Percentiles rank a stretch among this genome's conserved stretches.
These are phyloP conservation scores for Celastrina argiolus DNA, from an alignment of 2,888 invertebrate species.

Conservation along the genomic window DNA sequence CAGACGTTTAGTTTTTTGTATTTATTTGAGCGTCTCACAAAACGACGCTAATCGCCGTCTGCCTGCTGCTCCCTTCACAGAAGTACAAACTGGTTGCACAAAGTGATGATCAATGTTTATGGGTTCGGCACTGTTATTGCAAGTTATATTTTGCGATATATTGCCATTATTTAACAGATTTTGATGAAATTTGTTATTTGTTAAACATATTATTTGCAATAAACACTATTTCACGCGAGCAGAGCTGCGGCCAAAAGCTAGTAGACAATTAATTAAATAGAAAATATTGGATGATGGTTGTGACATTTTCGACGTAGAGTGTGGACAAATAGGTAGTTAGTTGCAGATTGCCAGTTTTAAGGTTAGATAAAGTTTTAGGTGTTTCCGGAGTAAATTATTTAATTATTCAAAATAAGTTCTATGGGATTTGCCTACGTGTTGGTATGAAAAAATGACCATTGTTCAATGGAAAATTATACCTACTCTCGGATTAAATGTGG, in stretches of 20 bases:
- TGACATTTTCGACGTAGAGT: neutral
- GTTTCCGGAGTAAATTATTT: neutral
- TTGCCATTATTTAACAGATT: no score
- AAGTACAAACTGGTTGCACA: conserved; percentile 18
- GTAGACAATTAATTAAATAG: neutral
- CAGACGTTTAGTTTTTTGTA: conserved; percentile 5
- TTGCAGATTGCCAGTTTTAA: neutral
- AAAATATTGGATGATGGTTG: neutral
- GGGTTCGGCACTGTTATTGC: neutral
- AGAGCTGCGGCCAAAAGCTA: no score
- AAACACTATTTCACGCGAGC: no score
- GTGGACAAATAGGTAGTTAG: neutral
- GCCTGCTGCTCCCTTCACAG: conserved; percentile 18
- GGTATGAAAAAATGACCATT: neutral
- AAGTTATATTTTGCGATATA: neutral
- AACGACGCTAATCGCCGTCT: conserved; percentile 20
- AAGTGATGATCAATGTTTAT: neutral
- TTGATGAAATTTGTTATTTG: no score
- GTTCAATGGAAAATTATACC: neutral
- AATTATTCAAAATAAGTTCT: neutral
- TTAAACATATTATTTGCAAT: no score
- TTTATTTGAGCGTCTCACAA: conserved; percentile 13
- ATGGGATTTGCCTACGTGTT: neutral
- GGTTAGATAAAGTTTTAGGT: neutral
- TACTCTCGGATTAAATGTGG: neutral